Evolutionary conservation across 2,113 vertebrate genomes (phyloP).

Genomic region (Datnioides undecimradiatus): DNA sequence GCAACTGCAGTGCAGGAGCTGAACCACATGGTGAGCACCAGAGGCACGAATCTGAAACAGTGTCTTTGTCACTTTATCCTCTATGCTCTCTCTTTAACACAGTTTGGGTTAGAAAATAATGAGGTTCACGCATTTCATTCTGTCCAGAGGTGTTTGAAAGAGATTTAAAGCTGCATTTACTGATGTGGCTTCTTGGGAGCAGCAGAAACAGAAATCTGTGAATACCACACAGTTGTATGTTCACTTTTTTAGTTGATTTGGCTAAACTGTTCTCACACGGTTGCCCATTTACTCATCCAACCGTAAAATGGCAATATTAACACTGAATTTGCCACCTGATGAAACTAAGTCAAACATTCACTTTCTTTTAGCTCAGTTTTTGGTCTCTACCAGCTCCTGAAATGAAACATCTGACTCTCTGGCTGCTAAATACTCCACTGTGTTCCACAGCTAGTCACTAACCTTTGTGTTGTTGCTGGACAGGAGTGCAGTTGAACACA

Average conservation of each 20-base stretch:
- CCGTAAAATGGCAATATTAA: neutral
- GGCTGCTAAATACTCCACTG: neutral
- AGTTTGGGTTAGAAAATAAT: constrained; percentile 31
- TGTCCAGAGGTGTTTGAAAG: neutral
- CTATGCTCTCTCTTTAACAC: neutral
- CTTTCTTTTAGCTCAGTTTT: neutral
- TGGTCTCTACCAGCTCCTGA: neutral
- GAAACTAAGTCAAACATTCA: neutral
- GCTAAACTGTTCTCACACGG: neutral
- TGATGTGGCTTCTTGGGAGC: neutral
- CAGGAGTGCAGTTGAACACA: no score
- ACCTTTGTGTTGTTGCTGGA: neutral
- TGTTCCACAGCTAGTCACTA: neutral
- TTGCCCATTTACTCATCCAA: neutral
- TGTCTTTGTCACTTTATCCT: constrained; percentile 27
- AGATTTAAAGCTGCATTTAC: neutral
- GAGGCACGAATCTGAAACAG: constrained; percentile 34
- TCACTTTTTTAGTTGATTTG: neutral
- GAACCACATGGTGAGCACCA: constrained; percentile 29
- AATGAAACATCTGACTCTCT: neutral
- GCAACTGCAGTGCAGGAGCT: constrained; percentile 24
- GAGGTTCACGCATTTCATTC: constrained; percentile 8
- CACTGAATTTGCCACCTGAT: neutral
- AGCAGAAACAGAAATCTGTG: neutral
- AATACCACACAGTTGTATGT: neutral